Evolutionary conservation across 2,113 vertebrate species (phyloP).

Genomic region (Capreolus pygargus): DNA sequence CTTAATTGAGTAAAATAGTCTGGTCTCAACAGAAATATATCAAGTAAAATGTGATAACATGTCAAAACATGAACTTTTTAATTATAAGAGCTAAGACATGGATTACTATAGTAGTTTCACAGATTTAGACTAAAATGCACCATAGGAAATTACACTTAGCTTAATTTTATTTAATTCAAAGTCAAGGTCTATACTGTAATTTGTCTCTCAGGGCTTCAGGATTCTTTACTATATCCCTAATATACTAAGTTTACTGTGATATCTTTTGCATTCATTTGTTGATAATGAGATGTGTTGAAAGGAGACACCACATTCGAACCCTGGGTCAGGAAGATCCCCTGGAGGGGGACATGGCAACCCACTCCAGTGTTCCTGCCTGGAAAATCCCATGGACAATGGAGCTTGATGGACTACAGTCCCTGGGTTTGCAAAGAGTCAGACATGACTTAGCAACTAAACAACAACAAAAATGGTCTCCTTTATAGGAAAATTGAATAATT

Average conservation of each 20-base stretch:
- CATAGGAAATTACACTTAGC: background rate
- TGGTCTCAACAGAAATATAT: background rate
- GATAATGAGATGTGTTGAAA: background rate
- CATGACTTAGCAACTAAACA: background rate
- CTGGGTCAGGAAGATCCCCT: background rate
- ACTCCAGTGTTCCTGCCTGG: background rate
- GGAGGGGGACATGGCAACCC: background rate
- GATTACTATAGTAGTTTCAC: background rate
- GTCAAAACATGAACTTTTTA: background rate
- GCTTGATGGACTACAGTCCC: background rate
- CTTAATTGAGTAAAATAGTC: background rate
- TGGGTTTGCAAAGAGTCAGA: background rate
- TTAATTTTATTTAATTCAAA: conserved; percentile 21
- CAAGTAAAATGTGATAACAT: background rate
- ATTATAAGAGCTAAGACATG: background rate
- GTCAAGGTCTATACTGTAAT: background rate
- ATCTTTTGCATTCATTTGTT: background rate
- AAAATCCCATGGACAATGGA: background rate
- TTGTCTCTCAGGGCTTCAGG: background rate
- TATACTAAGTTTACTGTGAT: background rate
- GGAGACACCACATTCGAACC: background rate
- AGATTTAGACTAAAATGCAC: background rate
- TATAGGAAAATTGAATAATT: background rate
- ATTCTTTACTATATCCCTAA: background rate
- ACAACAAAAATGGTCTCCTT: background rate